Base-by-base conservation (phyloP, 2,113 vertebrate genomes). In the western clawed frog (Xenopus tropicalis) region DNA sequence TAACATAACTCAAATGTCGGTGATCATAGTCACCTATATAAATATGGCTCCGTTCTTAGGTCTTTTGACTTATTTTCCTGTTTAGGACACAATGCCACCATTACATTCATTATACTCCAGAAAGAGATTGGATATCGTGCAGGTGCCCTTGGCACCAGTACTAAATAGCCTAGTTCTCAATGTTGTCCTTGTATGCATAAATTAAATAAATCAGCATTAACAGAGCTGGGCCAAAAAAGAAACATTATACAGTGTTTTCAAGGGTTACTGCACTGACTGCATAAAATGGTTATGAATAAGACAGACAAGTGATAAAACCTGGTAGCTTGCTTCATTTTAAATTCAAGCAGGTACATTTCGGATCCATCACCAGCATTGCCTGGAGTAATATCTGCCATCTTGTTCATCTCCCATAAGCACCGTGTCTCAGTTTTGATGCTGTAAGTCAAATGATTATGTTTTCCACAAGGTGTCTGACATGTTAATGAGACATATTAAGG, bases 401-500 rank as follows among this genome's bases (percentile, higher is more conserved):
- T 76, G 73, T 76, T 69, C 66, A 11, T 61, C 59, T 62, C 73
- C 59, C 46, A 63, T 76, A 76, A 76, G 58, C 66, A 76, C 43
- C 16, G 58, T 24, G 57, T 24, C 65, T 66, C n/a, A 14, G 20
- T 43, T 48, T 43, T 66, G 62, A 66, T 76, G 73, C 73, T 69
- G 58, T 51, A 76, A 69, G 73, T 76, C 73, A 69, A 59, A 76
- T 76, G 59, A 76, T 76, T 76, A 76, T 76, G 59, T 69, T 76
- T 67, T 67, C 20, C 66, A 63, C 57, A 57, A 76, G 73, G 73
- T 76, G 73, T 76, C 73, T 76, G 73, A 76, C 73, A 76, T 76
- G 73, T 76, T 76, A 76, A 76, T 76, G 73, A 76, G 73, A 69
- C 73, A 76, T 76, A 76, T 76, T 76, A 76, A 76, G 73, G 66